Evolutionary conservation across 2,113 vertebrate species (phyloP).

Genomic region (Chaetodon auriga): DNA sequence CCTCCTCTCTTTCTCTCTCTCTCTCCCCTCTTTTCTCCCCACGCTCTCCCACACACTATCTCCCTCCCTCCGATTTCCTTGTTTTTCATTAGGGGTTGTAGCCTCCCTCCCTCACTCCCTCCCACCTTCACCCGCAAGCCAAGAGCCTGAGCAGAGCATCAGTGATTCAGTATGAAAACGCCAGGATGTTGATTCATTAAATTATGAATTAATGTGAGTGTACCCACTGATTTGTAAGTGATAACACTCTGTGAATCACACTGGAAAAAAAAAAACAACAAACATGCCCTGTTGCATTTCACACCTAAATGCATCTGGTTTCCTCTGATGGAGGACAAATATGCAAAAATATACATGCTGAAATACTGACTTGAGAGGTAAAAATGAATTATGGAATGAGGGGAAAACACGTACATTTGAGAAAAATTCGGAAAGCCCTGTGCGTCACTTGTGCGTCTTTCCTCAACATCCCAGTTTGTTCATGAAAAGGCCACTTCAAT

Average conservation of each 20-base stretch:
- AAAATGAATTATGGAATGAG: conserved; percentile 47
- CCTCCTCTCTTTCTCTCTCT: conserved; percentile 51
- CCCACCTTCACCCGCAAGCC: conserved; percentile 49
- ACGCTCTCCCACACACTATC: conserved; percentile 34
- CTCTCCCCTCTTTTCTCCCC: conserved; percentile 6
- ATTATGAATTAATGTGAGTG: conserved; percentile 63
- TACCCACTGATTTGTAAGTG: conserved; percentile 54
- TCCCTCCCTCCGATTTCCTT: conserved; percentile 43
- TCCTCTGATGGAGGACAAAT: conserved; percentile 33
- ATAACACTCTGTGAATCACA: conserved; percentile 52
- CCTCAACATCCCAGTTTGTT: conserved; percentile 26
- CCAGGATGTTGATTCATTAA: conserved; percentile 68
- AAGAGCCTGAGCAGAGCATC: conserved; percentile 41
- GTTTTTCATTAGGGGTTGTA: conserved; percentile 57
- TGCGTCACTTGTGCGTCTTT: conserved; percentile 24
- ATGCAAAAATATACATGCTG: conserved; percentile 45
- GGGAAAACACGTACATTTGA: conserved; percentile 31
- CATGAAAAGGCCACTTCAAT: conserved; percentile 68
- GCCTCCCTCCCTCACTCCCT: conserved; percentile 45
- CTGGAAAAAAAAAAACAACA: conserved; percentile 36
- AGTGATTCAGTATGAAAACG: conserved; percentile 68
- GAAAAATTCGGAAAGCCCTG: neutral
- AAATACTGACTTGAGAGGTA: conserved; percentile 40
- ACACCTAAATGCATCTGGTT: conserved; percentile 49
- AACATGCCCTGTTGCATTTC: conserved; percentile 46